Conservation (phyloP, 37 sponge, comb jelly and placozoan genomes). For the Beroe forskalii region DNA sequence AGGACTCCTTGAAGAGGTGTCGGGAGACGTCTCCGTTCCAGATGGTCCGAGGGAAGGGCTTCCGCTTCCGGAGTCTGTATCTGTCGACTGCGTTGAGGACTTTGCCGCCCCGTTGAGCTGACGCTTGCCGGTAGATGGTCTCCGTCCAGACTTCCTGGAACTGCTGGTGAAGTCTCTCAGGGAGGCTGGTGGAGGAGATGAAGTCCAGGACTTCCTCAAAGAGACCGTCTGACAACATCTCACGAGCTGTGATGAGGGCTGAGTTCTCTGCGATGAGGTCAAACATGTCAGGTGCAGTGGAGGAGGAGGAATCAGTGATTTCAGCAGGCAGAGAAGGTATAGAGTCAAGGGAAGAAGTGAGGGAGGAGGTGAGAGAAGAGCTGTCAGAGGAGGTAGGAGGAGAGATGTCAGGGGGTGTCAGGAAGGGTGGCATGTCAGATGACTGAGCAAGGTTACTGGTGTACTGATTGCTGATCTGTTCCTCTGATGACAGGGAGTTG, state of each 20-base stretch:
- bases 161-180: neutral
- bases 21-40: slow-evolving; percentile 21
- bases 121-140: slow-evolving; percentile 2
- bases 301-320: neutral
- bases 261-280: slow-evolving; percentile 42
- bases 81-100: slow-evolving; percentile 57
- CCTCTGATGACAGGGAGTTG: slow-evolving; percentile 10
- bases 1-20: slow-evolving; percentile 58
- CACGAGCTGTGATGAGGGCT: slow-evolving; percentile 20
- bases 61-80: slow-evolving; percentile 40
- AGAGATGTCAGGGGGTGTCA: neutral
- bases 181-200: neutral
- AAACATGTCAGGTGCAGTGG: neutral
- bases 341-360: neutral
- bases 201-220: slow-evolving; percentile 56
- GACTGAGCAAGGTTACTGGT: neutral
- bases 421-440: neutral
- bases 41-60: slow-evolving; percentile 38
- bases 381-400: neutral
- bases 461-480: neutral
- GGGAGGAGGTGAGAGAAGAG: neutral
- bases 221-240: slow-evolving; percentile 46
- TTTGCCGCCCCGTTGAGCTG: neutral
- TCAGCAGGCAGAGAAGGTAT: neutral
- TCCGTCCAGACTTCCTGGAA: slow-evolving; percentile 31